phyloP scores from a whole-genome alignment of 2,113 vertebrate species.

The Panurus biarmicus region DNA sequence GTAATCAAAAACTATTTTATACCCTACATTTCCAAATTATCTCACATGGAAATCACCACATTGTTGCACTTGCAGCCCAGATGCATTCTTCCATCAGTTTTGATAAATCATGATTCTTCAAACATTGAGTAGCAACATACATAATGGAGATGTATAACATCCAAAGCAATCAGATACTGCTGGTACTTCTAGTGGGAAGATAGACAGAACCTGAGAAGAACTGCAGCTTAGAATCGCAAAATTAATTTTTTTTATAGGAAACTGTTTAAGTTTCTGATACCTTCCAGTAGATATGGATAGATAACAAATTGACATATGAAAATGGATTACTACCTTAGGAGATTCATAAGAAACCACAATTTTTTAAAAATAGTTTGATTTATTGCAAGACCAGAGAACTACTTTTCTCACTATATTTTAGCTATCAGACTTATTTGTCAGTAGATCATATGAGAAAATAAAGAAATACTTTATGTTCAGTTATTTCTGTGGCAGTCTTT shows the following conservation, averaged over 20 bases:
- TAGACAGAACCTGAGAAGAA: neutral
- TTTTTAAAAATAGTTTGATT: rapidly evolving
- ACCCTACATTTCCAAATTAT: neutral
- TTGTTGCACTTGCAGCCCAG: neutral
- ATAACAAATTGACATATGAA: neutral
- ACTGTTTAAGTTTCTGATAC: neutral
- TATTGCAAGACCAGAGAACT: neutral
- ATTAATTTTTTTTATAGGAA: neutral
- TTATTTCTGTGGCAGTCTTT: neutral
- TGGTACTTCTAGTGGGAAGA: neutral
- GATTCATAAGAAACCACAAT: rapidly evolving
- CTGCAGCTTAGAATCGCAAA: neutral
- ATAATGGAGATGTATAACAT: neutral
- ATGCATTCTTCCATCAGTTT: neutral
- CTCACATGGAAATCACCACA: neutral
- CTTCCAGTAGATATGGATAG: neutral
- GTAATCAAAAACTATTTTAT: neutral
- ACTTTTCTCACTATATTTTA: neutral
- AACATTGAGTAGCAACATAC: neutral
- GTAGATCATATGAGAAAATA: neutral
- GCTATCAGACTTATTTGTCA: neutral
- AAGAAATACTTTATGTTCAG: neutral
- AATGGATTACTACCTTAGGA: neutral
- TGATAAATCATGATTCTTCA: neutral
- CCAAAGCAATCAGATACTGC: neutral